Conservation (phyloP, 2,888 invertebrate genomes). For the Latrodectus elegans region DNA sequence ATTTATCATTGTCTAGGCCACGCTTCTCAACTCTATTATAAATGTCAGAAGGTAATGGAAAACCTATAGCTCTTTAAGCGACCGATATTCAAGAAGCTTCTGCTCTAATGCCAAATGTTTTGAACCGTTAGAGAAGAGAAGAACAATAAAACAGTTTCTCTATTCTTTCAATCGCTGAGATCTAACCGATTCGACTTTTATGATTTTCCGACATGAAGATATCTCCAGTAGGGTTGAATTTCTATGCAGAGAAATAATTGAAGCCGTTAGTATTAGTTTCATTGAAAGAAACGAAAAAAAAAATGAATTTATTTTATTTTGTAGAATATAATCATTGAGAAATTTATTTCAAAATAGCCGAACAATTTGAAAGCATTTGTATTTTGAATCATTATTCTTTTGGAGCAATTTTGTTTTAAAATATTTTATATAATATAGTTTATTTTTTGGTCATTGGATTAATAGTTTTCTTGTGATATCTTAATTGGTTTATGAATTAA, state of each 20-base stretch:
- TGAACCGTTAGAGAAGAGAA: not conserved
- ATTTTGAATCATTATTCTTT: no score
- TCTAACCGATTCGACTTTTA: not conserved
- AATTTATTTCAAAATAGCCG: no score
- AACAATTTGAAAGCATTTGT: no score
- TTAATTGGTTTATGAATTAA: no score
- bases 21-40: slow-evolving; percentile 38
- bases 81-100: slow-evolving; percentile 31
- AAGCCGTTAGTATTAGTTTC: not conserved
- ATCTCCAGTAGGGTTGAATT: not conserved
- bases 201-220: not conserved
- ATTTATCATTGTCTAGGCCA: slow-evolving; percentile 42
- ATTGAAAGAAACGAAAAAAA: no score
- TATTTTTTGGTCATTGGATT: no score
- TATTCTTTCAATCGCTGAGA: not conserved
- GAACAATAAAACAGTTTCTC: not conserved
- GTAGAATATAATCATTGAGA: no score
- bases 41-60: slow-evolving; percentile 50
- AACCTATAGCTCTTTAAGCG: slow-evolving; percentile 38
- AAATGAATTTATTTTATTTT: no score
- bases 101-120: not conserved
- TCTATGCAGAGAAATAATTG: not conserved
- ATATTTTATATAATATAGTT: no score
- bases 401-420: no score
- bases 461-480: no score